Conservation (phyloP, 1,140 invertebrate genomes). For the Drosophila sechellia region DNA sequence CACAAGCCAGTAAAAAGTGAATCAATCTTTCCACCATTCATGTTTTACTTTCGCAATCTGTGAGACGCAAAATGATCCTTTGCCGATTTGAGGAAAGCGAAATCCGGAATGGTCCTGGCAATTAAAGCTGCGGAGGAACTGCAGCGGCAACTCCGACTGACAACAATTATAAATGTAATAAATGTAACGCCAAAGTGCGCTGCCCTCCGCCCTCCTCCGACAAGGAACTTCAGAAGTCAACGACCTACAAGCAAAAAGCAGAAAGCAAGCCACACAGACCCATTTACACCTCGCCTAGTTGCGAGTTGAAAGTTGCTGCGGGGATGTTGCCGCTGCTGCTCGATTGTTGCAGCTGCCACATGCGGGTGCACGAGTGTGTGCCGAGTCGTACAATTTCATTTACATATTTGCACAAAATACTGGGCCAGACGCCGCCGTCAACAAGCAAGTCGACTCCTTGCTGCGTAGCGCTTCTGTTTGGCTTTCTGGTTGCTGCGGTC, state of each 20-base stretch:
- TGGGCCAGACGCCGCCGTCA: slow-evolving; percentile 57
- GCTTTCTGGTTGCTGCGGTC: slow-evolving; percentile 75
- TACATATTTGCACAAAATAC: slow-evolving; percentile 77
- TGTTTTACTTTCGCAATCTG: not conserved
- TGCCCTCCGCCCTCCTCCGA: slow-evolving; percentile 43
- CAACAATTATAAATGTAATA: slow-evolving; percentile 83
- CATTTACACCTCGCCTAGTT: slow-evolving; percentile 65
- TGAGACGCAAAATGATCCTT: not conserved
- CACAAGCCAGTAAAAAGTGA: no score
- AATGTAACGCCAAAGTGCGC: slow-evolving; percentile 74
- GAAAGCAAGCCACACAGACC: slow-evolving; percentile 53
- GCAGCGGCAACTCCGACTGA: slow-evolving; percentile 58
- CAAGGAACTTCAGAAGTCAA: slow-evolving; percentile 75
- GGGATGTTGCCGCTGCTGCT: slow-evolving; percentile 36
- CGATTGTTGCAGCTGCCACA: slow-evolving; percentile 51
- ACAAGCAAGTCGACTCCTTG: slow-evolving; percentile 76
- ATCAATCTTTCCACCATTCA: no score
- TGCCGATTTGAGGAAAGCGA: slow-evolving; percentile 4
- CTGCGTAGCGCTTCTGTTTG: slow-evolving; percentile 78
- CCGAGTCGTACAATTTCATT: slow-evolving; percentile 78
- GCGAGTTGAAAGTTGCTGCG: slow-evolving; percentile 60
- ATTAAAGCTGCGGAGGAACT: slow-evolving; percentile 45
- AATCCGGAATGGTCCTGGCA: slow-evolving; percentile 30
- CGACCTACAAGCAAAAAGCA: slow-evolving; percentile 71
- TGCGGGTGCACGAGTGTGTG: slow-evolving; percentile 38